Evolutionary conservation across 2,797 vertebrate genomes (phyloP).

Genomic region (Dendrocincla tyrannina): DNA sequence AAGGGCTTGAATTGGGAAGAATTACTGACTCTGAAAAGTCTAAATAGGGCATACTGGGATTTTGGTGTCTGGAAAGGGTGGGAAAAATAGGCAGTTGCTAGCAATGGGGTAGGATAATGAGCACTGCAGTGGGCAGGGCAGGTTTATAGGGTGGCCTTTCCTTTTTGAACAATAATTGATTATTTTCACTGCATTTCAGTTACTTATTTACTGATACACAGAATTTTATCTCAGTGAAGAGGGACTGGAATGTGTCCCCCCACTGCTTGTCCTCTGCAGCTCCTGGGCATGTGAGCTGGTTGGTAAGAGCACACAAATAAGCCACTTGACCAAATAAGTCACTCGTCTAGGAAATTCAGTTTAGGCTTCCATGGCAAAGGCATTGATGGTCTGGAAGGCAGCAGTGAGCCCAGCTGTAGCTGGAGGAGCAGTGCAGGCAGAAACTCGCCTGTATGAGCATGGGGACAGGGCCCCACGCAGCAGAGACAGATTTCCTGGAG

Average conservation of each 20-base stretch:
- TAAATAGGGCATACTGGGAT: background rate
- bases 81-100: background rate
- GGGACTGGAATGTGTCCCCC: background rate
- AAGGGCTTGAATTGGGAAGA: background rate
- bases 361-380: background rate
- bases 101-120: background rate
- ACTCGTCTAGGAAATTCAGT: background rate
- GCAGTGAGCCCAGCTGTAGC: background rate
- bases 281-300: background rate
- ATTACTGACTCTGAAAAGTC: background rate
- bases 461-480: background rate
- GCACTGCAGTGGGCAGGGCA: background rate
- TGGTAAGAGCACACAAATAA: background rate
- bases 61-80: background rate
- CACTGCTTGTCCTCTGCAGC: rapidly evolving
- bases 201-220: background rate
- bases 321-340: background rate
- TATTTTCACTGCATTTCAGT: background rate
- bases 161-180: background rate
- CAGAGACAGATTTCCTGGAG: background rate
- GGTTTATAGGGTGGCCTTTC: background rate
- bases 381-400: background rate
- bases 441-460: background rate
- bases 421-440: background rate
- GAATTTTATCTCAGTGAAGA: background rate